phyloP scores from a whole-genome alignment of 2,888 invertebrate genomes.

The Hydrotaea cyrtoneurina region DNA sequence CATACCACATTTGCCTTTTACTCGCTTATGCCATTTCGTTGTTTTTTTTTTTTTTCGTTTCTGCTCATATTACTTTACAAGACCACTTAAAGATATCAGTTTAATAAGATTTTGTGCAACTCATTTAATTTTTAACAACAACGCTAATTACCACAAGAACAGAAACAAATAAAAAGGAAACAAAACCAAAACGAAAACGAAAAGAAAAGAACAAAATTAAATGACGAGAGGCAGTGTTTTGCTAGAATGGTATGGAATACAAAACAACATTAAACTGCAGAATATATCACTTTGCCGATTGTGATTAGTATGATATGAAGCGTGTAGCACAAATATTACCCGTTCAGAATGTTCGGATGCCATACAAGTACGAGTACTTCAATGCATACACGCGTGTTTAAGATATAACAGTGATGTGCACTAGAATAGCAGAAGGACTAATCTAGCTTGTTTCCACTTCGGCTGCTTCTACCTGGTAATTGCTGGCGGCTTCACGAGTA shows the following conservation, averaged over 20 bases:
- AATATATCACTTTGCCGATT: constrained; percentile 75
- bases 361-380: constrained; percentile 35
- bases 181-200: constrained; percentile 66
- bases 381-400: constrained; percentile 3
- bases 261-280: constrained; percentile 62
- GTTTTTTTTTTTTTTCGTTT: background rate
- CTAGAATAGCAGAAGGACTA: background rate
- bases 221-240: constrained; percentile 47
- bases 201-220: constrained; percentile 52
- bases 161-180: constrained; percentile 62
- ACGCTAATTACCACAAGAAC: constrained; percentile 68
- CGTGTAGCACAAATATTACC: constrained; percentile 69
- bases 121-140: constrained; percentile 69
- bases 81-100: constrained; percentile 77
- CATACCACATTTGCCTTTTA: background rate
- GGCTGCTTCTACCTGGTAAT: too few species aligned
- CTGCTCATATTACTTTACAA: constrained; percentile 22
- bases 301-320: constrained; percentile 79
- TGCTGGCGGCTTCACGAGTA: too few species aligned
- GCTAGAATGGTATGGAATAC: constrained; percentile 34
- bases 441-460: too few species aligned
- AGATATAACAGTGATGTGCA: background rate
- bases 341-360: background rate
- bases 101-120: constrained; percentile 79
- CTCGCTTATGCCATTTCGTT: background rate